Evolutionary conservation across 2,888 invertebrate genomes (phyloP).

Genomic region (Campoplex nolae): DNA sequence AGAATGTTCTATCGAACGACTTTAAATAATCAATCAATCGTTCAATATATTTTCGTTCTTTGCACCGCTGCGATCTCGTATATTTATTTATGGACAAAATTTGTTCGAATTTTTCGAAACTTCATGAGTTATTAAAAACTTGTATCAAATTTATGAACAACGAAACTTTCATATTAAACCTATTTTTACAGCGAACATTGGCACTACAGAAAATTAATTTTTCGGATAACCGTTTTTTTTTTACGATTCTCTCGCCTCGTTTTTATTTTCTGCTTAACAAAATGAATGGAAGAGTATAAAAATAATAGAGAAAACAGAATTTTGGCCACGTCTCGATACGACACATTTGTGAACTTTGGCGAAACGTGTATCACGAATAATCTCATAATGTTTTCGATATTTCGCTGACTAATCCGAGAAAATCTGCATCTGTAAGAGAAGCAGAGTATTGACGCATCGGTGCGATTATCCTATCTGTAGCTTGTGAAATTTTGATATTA

Average conservation of each 20-base stretch:
- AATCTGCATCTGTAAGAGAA: slow-evolving; percentile 22
- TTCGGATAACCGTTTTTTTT: neutral
- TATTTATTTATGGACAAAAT: neutral
- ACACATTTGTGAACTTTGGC: neutral
- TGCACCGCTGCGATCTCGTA: neutral
- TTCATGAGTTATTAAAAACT: neutral
- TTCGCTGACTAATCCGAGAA: slow-evolving; percentile 2
- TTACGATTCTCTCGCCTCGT: neutral
- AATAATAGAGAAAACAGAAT: neutral
- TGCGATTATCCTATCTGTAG: slow-evolving; percentile 29
- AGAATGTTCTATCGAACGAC: neutral
- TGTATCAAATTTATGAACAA: neutral
- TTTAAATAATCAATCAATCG: neutral
- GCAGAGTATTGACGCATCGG: slow-evolving; percentile 18
- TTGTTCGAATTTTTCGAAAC: neutral
- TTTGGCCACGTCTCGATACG: neutral
- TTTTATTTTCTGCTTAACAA: neutral
- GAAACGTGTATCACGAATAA: neutral
- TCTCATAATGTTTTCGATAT: slow-evolving; percentile 7
- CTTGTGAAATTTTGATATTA: slow-evolving; percentile 39
- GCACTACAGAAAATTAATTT: neutral
- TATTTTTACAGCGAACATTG: neutral
- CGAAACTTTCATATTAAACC: neutral
- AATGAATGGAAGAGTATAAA: too few relatives aligned
- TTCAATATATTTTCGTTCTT: neutral